Conservation (phyloP, 2,797 vertebrate species). For the Sciaenops ocellatus region DNA sequence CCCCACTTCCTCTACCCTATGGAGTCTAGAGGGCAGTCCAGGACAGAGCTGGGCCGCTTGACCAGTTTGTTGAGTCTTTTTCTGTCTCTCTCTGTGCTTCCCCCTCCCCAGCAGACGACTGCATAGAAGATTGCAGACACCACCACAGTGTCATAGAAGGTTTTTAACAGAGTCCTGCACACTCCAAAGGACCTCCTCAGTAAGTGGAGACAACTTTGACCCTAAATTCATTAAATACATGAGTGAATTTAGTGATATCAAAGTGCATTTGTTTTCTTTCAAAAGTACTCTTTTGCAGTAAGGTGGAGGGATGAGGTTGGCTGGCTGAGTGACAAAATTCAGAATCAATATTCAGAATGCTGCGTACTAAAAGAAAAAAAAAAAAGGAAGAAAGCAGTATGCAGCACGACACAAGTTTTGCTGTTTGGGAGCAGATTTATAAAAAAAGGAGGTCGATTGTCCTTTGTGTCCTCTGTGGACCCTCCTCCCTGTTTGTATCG, state of each 20-base stretch:
- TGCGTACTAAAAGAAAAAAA: background rate
- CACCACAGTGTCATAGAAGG: no score
- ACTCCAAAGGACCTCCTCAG: no score
- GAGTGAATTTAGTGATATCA: background rate
- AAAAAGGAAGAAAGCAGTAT: background rate
- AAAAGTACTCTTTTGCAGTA: background rate
- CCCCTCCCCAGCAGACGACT: no score
- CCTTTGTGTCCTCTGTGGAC: conserved; percentile 20
- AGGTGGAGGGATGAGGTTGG: background rate
- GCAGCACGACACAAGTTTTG: background rate
- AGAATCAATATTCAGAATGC: conserved; percentile 9
- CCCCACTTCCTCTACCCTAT: no score
- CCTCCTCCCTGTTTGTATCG: conserved; percentile 42
- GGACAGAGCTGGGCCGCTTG: no score
- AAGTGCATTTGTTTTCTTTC: background rate
- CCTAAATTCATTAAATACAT: background rate
- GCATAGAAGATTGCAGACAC: no score
- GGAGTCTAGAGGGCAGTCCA: no score
- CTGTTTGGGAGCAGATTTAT: conserved; percentile 4
- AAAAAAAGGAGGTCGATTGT: conserved; percentile 1
- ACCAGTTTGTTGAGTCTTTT: no score
- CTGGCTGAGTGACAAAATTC: background rate
- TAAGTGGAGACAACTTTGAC: no score
- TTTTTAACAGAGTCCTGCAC: no score
- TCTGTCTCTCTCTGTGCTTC: no score